Base-by-base conservation (phyloP, 2,113 vertebrate genomes). In the Uropsilus gracilis region DNA sequence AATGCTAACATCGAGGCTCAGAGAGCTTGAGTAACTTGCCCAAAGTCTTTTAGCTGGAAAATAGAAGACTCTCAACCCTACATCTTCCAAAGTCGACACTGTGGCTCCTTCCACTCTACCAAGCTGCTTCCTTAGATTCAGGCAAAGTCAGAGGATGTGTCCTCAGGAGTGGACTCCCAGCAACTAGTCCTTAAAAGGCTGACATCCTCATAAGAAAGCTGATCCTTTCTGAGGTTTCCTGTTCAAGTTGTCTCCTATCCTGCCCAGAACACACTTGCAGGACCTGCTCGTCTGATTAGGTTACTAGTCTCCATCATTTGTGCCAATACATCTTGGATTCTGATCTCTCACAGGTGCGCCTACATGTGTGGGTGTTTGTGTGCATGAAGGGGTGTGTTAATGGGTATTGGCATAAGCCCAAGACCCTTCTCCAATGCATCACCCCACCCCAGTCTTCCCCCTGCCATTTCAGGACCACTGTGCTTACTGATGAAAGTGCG, bases 401-500 rank as follows among this genome's bases (percentile, higher is more conserved):
- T 18, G 59, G 61, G 13, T 2, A 18, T n/a, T 3, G 22, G 16
- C 17, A 32, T 7, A 42, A 59, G 32, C 14, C 22, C 6, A 18
- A 88, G 18, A 14, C 6, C 8, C 14, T 80, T 34, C 32, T 66
- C 75, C 59, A 82, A 73, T 73, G 48, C 24, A 1, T 44, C 39
- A 44, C 26, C 26, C 64, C 7, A 17, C 69, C 68, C 22, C 34
- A 55, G 2, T 59, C 39, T 30, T 8, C 4, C 16, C 61, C n/a
- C 17, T 6, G 8, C 53, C 37, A 2, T 46, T 26, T 42, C 37
- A 59, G 44, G 46, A 48, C 1, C 10, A 57, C 20, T 0, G 1
- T 8, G 11, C 17, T 13, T 20, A 22, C 28, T 16, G n/a, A 50
- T 0, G 1, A 11, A 7, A 73, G 64, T 1, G 11, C 0, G 11